Base-by-base conservation (phyloP, 2,797 vertebrate species). In the Poeciliopsis gracilis region DNA sequence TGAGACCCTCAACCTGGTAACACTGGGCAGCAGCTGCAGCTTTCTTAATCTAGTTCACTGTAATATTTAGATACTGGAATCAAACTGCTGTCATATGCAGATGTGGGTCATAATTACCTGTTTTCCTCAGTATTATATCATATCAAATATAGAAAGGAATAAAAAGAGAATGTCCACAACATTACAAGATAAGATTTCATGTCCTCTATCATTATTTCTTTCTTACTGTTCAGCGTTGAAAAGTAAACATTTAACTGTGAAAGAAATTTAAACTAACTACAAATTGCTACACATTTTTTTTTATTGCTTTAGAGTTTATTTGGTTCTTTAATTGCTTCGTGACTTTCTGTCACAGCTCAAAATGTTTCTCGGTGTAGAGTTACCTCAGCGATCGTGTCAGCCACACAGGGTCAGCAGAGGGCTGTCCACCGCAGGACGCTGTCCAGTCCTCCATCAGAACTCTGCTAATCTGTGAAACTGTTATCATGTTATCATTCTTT, bases 121-220 rank as follows among this genome's bases (percentile, higher is more conserved):
- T 41, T 43, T 25, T 43, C 10, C 20, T 43, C 41, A 23, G 4
- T 67, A 12, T 41, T 28, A 5, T 10, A 3, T 0, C 9, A 57
- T 57, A 25, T 25, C 41, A 1, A 25, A 67, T 43, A 43, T 12
- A 67, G 66, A 67, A 43, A 38, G 10, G 10, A 67, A 41, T 84
- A 66, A 89, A 82, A 79, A 82, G 82, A 83, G 80, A 87, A 75
- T 11, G 9, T 30, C 25, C 18, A 49, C 47, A 20, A 49, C 5
- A 7, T 5, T 49, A 7, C 23, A 43, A n/a, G 66, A n/a, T 13
- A 43, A n/a, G 66, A n/a, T 13, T 43, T 5, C 5, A 43, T 69
- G 25, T 15, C 66, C 25, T n/a, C 12, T 1, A 11, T 38, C 4
- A 67, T 41, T 41, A 38, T 16, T 61, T 61, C 16, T 33, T 5